phyloP scores from a whole-genome alignment of 2,113 vertebrate genomes.

The Alligator sinensis region DNA sequence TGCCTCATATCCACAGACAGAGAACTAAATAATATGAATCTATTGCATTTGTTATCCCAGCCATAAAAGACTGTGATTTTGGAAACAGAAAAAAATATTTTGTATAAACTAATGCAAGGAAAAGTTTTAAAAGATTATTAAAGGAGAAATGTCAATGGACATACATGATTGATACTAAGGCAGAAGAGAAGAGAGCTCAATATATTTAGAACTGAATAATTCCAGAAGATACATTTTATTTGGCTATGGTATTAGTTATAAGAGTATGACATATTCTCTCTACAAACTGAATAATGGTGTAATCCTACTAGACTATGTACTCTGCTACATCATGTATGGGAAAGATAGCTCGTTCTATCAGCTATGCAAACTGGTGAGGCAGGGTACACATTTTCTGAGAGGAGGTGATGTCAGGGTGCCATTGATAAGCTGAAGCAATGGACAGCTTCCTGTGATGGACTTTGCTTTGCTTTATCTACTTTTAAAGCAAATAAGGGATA shows the following conservation, averaged over 20 bases:
- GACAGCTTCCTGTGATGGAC: neutral
- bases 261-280: neutral
- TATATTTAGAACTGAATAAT: neutral
- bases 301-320: neutral
- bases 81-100: neutral
- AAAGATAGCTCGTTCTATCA: neutral
- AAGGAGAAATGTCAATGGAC: neutral
- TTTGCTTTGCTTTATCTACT: neutral
- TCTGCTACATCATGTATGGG: neutral
- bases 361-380: neutral
- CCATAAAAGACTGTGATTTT: neutral
- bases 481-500: neutral
- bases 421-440: rapidly evolving
- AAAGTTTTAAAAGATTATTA: neutral
- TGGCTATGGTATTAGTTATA: neutral
- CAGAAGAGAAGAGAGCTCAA: neutral
- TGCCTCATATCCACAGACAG: neutral
- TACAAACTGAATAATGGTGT: neutral
- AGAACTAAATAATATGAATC: neutral
- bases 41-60: neutral
- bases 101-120: neutral
- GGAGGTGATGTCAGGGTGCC: neutral
- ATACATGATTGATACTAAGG: neutral
- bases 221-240: neutral
- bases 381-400: rapidly evolving